Evolutionary conservation across 2,888 invertebrate species (phyloP).

Genomic region (Cloeon dipterum): DNA sequence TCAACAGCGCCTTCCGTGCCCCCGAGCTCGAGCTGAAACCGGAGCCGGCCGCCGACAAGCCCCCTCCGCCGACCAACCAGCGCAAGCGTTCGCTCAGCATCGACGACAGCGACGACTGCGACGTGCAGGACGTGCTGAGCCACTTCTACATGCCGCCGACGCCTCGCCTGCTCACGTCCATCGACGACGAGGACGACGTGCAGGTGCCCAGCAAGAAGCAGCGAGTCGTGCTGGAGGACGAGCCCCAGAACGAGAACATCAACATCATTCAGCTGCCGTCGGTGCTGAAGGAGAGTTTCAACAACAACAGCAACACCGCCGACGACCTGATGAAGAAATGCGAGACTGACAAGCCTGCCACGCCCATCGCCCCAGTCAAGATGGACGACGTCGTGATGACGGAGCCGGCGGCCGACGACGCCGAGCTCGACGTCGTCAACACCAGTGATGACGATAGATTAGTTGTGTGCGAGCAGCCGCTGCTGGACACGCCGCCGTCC

Average conservation of each 20-base stretch:
- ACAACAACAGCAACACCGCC: too few species aligned
- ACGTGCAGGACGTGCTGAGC: slow-evolving; percentile 43
- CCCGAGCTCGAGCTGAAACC: slow-evolving; percentile 5
- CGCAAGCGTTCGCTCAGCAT: slow-evolving; percentile 28
- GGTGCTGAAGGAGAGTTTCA: too few species aligned
- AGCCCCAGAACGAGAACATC: too few species aligned
- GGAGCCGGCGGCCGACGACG: slow-evolving; percentile 18
- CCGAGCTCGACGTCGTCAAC: slow-evolving; percentile 11
- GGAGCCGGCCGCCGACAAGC: slow-evolving; percentile 9
- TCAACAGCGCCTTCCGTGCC: background rate
- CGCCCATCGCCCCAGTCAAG: too few species aligned
- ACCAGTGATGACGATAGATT: slow-evolving; percentile 2
- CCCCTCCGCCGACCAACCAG: background rate
- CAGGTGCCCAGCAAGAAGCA: slow-evolving; percentile 9
- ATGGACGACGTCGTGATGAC: slow-evolving; percentile 17
- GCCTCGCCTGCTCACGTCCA: slow-evolving; percentile 38
- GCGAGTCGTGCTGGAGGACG: slow-evolving; percentile 8
- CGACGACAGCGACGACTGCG: slow-evolving; percentile 35
- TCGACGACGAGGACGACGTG: slow-evolving; percentile 34
- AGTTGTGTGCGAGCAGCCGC: slow-evolving; percentile 1
- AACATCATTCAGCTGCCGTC: too few species aligned
- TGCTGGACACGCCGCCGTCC: slow-evolving; percentile 1
- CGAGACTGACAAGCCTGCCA: too few species aligned
- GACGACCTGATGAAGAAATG: too few species aligned
- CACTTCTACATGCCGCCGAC: slow-evolving; percentile 48